Conservation (phyloP, 2,797 vertebrate species). For the Syngnathus acus region DNA sequence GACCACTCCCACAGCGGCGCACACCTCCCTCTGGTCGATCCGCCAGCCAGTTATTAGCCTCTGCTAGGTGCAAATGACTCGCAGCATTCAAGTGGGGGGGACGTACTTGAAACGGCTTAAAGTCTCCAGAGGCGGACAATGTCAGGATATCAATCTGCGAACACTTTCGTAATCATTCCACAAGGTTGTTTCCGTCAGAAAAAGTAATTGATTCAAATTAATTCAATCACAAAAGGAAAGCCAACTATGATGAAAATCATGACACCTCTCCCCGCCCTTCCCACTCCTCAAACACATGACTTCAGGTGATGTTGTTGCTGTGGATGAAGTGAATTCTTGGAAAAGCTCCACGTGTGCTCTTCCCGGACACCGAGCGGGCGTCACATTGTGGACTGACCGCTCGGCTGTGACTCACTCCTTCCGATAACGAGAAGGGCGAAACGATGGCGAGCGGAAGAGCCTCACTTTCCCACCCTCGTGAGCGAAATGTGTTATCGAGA, state of each 20-base stretch:
- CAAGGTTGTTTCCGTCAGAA: too few relatives aligned
- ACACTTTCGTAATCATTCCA: constrained; percentile 4
- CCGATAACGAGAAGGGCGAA: constrained; percentile 19
- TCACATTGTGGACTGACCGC: constrained; percentile 30
- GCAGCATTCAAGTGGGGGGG: not conserved
- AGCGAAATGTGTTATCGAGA: not conserved
- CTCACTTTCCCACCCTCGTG: not conserved
- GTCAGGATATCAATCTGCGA: constrained; percentile 14
- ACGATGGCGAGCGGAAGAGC: constrained; percentile 16
- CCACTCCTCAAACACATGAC: constrained; percentile 7
- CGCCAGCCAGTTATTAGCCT: too few relatives aligned
- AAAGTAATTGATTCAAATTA: too few relatives aligned
- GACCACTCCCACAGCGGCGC: too few relatives aligned
- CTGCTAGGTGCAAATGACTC: constrained; percentile 13
- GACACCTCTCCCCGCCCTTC: not conserved
- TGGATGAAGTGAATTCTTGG: constrained; percentile 38
- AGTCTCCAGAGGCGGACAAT: not conserved
- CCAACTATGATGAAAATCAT: too few relatives aligned
- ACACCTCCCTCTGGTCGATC: too few relatives aligned
- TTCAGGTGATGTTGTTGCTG: constrained; percentile 23
- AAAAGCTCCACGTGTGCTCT: constrained; percentile 27
- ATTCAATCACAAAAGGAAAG: too few relatives aligned
- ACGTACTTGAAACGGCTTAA: not conserved
- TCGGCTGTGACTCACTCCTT: constrained; percentile 50
- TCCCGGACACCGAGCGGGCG: constrained; percentile 31